Conservation (phyloP, 2,113 vertebrate genomes). For the Albula glossodonta region DNA sequence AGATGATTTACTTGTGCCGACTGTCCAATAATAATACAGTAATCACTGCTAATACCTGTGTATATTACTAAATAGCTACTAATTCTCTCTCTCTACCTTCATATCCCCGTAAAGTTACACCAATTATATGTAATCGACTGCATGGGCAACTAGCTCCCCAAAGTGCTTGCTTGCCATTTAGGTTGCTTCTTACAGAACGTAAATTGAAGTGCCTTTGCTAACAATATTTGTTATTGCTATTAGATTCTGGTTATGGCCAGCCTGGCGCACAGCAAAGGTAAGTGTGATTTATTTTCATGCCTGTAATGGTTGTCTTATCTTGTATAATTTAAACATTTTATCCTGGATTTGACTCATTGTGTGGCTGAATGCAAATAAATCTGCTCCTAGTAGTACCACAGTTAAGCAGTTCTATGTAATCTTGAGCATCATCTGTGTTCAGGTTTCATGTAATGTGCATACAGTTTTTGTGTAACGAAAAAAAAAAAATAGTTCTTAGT, state of each 20-base stretch:
- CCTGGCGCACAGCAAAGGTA: constrained; percentile 83
- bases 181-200: background rate
- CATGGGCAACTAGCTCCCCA: background rate
- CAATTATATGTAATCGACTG: no score
- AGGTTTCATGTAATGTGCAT: background rate
- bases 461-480: no score
- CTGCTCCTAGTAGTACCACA: no score
- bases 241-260: constrained; percentile 93
- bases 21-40: no score
- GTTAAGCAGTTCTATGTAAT: background rate
- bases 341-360: background rate
- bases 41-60: no score
- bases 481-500: no score
- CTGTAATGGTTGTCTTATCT: background rate
- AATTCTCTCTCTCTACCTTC: no score
- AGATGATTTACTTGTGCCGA: no score
- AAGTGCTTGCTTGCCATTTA: background rate
- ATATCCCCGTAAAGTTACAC: no score
- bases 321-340: background rate
- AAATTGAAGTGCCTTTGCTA: background rate
- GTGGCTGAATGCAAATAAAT: background rate
- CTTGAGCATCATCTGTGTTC: background rate
- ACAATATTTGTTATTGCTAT: constrained; percentile 44
- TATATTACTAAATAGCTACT: no score
- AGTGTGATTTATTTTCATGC: constrained; percentile 21